Conservation (phyloP, 1,140 invertebrate genomes). For the Eurosta solidaginis region DNA sequence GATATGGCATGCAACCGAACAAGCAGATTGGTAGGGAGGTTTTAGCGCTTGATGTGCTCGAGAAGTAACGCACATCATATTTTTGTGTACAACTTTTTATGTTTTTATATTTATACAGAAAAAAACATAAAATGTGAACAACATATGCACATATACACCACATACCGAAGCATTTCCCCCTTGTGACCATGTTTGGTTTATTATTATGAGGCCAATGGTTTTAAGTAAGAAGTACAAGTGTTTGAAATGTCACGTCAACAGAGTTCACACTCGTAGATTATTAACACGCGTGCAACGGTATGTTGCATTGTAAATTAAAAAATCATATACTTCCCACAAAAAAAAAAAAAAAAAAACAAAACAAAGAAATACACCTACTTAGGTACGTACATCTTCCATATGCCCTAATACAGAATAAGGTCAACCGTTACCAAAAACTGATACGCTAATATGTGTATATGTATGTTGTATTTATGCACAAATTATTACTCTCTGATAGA, state of each 20-base stretch:
- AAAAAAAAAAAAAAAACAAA: not conserved
- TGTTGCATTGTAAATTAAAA: not conserved
- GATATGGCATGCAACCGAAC: not conserved
- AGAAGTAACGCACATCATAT: not conserved
- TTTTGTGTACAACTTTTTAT: constrained; percentile 7
- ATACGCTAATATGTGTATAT: too few species aligned
- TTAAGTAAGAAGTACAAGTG: not conserved
- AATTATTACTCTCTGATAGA: too few species aligned
- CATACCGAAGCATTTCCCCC: not conserved
- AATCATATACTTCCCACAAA: not conserved
- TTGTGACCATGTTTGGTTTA: not conserved
- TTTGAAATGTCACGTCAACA: not conserved
- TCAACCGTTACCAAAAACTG: too few species aligned
- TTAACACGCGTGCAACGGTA: not conserved
- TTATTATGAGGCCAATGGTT: not conserved
- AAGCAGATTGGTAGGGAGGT: constrained; percentile 23
- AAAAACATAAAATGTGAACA: not conserved
- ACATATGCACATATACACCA: not conserved
- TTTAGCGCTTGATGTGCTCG: constrained; percentile 2
- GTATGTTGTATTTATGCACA: not conserved
- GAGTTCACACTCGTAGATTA: not conserved
- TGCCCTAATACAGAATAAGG: too few species aligned
- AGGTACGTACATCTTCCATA: too few species aligned
- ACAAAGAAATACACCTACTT: not conserved
- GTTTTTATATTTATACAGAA: not conserved